These are phyloP conservation scores for Drosophila atripex DNA, from an alignment of 2,888 invertebrate genomes.

Conservation along the genomic window DNA sequence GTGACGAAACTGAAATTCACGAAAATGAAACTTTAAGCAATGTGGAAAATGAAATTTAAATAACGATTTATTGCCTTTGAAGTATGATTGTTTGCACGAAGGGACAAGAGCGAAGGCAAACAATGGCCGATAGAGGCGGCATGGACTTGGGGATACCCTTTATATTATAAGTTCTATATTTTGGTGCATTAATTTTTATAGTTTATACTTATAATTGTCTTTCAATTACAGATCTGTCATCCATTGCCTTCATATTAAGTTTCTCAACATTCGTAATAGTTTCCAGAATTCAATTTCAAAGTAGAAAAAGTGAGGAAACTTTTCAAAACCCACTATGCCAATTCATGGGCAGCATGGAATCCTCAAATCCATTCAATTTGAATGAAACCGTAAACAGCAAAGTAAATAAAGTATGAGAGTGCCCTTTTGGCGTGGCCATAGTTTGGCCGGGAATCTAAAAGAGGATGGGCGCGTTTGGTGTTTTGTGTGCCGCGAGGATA, in stretches of 20 bases:
- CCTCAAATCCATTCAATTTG: background rate
- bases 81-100: conserved; percentile 72
- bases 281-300: too few species aligned
- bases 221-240: too few species aligned
- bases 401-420: conserved; percentile 5
- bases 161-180: too few species aligned
- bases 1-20: conserved; percentile 55
- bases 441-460: background rate
- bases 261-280: too few species aligned
- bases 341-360: background rate
- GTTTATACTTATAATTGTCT: background rate
- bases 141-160: conserved; percentile 15
- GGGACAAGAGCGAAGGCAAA: conserved; percentile 16
- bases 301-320: too few species aligned
- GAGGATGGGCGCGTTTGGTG: background rate
- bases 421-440: background rate
- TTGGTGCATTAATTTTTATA: too few species aligned
- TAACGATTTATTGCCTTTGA: conserved; percentile 81
- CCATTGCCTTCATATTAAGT: too few species aligned
- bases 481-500: background rate
- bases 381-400: conserved; percentile 1
- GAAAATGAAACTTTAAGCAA: conserved; percentile 70
- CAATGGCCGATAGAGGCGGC: background rate
- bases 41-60: conserved; percentile 77
- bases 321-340: background rate